Evolutionary conservation across 2,113 vertebrate species (phyloP), one percentile per base, ranked within the genome.

Genomic region (Microtus montanus): DNA sequence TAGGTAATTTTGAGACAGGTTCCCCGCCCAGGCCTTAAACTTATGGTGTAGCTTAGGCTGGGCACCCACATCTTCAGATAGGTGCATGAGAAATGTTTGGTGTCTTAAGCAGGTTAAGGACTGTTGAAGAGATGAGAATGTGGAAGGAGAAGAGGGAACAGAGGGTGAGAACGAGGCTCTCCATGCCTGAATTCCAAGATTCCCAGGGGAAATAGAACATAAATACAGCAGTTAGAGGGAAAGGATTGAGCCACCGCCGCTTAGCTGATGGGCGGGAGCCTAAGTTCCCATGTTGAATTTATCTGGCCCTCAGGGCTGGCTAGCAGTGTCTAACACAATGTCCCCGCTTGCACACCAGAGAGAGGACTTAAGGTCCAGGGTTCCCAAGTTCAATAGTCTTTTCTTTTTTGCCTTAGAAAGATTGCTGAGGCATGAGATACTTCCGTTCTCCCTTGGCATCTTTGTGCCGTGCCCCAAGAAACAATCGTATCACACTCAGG

Each of bases 401-500:
- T 98, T 96, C 95, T 98, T 97, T 70, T 97, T 96, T 52, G 94
- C 89, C 54, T 96, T 90, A 91, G 91, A 97, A 98, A 97, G 98
- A 98, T 98, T 97, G 94, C 97, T 97, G 89, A 98, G 96, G 97
- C 96, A 97, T 98, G 98, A 98, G 98, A 96, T 91, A 97, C 91
- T 99, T 99, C 98, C 98, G 97, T 98, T 98, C 94, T 96, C 98
- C 96, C 95, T 91, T 98, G 98, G 98, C 98, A 98, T 98, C 98
- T 98, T 96, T 95, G 95, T 90, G 86, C 96, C 96, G 96, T 98
- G 98, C 98, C 98, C 98, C 96, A 89, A 96, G 97, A 98, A 99
- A 99, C 98, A 99, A 99, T 99, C 97, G 0, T 99, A 99, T 98
- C 98, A 97, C 97, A 87, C 87, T 98, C 98, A 98, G 98, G 98